Evolutionary conservation across 1,140 invertebrate genomes (phyloP).

Genomic region (Lordiphosa clarofinis): DNA sequence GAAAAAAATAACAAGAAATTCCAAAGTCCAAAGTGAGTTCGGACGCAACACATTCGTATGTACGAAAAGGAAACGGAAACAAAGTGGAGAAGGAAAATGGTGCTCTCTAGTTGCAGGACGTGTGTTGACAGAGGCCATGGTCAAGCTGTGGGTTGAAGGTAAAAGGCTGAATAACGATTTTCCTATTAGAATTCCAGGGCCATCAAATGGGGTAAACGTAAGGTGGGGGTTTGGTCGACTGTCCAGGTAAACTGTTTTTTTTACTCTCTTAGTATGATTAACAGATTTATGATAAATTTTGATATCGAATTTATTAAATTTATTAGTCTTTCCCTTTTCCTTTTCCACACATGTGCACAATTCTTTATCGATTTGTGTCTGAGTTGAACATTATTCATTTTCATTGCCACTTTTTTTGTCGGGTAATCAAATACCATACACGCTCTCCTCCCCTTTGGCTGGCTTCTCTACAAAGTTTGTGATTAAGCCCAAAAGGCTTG

Average conservation of each 20-base stretch:
- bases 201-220: neutral
- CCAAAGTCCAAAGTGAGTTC: slow-evolving; percentile 4
- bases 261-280: neutral
- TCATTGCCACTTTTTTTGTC: slow-evolving; percentile 44
- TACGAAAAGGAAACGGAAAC: slow-evolving; percentile 28
- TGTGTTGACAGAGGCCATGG: slow-evolving; percentile 6
- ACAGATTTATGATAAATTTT: slow-evolving; percentile 10
- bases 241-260: slow-evolving; percentile 8
- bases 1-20: slow-evolving; percentile 27
- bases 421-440: slow-evolving; percentile 48
- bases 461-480: slow-evolving; percentile 33
- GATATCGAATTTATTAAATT: slow-evolving; percentile 65
- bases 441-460: slow-evolving; percentile 19
- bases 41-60: slow-evolving; percentile 7
- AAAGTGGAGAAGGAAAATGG: slow-evolving; percentile 29
- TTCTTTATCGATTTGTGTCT: slow-evolving; percentile 7
- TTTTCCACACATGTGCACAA: neutral
- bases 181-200: slow-evolving; percentile 32
- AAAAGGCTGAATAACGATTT: slow-evolving; percentile 46
- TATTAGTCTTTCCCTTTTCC: slow-evolving; percentile 12
- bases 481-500: slow-evolving; percentile 65
- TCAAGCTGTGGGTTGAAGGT: slow-evolving; percentile 13
- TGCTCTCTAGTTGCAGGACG: slow-evolving; percentile 17
- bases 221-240: too few relatives aligned
- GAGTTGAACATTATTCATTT: slow-evolving; percentile 64